Base-by-base conservation (phyloP, 2,888 invertebrate genomes). In the Alloplasta piceator region DNA sequence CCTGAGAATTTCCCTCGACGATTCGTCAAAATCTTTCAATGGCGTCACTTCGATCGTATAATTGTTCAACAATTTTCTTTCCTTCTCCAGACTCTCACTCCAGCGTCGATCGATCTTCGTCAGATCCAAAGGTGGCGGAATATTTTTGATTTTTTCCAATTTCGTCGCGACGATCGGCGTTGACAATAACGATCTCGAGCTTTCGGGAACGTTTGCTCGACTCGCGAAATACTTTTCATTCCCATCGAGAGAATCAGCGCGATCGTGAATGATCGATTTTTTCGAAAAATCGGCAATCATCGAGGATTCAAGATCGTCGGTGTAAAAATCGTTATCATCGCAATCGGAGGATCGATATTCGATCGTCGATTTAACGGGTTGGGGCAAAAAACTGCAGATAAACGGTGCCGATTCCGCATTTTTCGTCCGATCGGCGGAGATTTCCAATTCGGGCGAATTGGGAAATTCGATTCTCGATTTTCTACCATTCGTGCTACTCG, bases 401-500 rank as follows among this genome's bases (percentile, higher is more conserved):
- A 72, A 76, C 2, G 70, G 16, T 3, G 74, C 16, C 1, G 55
- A 14, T 14, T 10, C 52, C 43, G 4, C 39, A 4, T 38, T 41
- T 3, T 71, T 52, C 7, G 26, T 64, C 12, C 38, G 55, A 56
- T n/a, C 71, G n/a, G 58, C 70, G 14, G 38, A 12, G 16, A 52
- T 68, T 12, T 76, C 77, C 6, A 81, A 82, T 63, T 90, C 90
- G 1, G 90, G 89, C 0, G 88, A 89, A 60, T 86, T 87, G 46
- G 86, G 89, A 46, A 87, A 86, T 2, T 87, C 88, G 1, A 84
- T 86, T 36, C 87, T 85, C 1, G 90, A 89, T 64, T 90, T 91
- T 7, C 89, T 82, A 0, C 89, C 91, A 55, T 87, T 89, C 4
- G 85, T 86, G 72, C 89, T 90, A 64, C 91, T 91, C 6, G 85